Evolutionary conservation across 2,797 vertebrate species (phyloP).

Genomic region (Coregonus ussuriensis): DNA sequence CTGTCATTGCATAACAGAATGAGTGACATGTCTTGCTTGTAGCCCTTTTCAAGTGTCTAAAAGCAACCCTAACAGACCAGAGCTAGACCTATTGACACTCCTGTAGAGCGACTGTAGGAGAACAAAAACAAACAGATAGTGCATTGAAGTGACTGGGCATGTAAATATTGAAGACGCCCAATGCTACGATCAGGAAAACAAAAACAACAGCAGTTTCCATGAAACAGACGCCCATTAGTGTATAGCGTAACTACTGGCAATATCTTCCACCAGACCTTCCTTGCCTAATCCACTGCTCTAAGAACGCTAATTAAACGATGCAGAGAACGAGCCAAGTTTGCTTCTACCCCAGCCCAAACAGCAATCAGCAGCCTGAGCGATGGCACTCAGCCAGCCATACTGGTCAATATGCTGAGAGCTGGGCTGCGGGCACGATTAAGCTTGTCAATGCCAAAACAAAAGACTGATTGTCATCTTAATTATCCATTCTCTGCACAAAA

Average conservation of each 20-base stretch:
- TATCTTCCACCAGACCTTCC: not conserved
- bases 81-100: not conserved
- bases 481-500: not conserved
- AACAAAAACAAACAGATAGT: not conserved
- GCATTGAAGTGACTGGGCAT: not conserved
- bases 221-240: not conserved
- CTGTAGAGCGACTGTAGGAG: not conserved
- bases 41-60: not conserved
- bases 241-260: not conserved
- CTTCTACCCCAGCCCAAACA: not conserved
- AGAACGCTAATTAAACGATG: not conserved
- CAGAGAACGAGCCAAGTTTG: not conserved
- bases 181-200: not conserved
- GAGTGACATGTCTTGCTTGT: not conserved
- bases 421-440: not conserved
- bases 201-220: not conserved
- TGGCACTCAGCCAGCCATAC: slow-evolving; percentile 3
- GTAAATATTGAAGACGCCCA: not conserved
- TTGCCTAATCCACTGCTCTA: not conserved
- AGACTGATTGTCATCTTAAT: not conserved
- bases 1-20: not conserved
- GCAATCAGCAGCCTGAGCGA: not conserved
- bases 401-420: not conserved
- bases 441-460: not conserved
- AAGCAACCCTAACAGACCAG: not conserved